Base-by-base conservation (phyloP, 2,113 vertebrate genomes). In the Saimiri boliviensis region DNA sequence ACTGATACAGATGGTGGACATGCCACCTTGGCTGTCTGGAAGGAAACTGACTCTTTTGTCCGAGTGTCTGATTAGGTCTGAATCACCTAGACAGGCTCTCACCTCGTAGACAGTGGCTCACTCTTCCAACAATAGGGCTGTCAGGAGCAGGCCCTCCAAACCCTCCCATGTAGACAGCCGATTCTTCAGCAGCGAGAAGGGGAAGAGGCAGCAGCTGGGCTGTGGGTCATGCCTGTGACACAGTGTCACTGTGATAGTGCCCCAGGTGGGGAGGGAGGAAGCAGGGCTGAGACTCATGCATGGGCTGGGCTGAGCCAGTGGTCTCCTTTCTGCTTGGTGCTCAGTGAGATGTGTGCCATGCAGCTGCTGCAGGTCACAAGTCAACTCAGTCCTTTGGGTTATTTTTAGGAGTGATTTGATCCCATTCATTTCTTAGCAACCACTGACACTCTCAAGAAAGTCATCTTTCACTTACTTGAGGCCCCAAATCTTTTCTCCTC, bases 371-470 rank as follows among this genome's bases (percentile, higher is more conserved):
- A 47, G 96, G 93, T 94, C 91, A 91, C 14, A 23, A 91, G 91
- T 89, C 82, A 56, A 13, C 49, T 80, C 79, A 73, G 90, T 80
- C 97, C 96, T 52, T 93, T 74, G 95, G 96, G 97, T 97, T 98
- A 97, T 98, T 98, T 98, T 98, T 97, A 98, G 97, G 97, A 70
- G 89, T 82, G 82, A 93, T 96, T 82, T 96, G 94, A 97, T 87
- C 95, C 97, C 85, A 19, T 94, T 91, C 1, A 96, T 98, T 98
- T 97, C 98, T 96, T 98, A 98, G 98, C 98, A 98, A 98, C 98
- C 95, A 97, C 25, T 63, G 92, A 94, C 73, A 79, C 77, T 96
- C 77, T 96, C 68, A 71, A 9, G 12, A 97, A 91, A 89, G 63
- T 74, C 70, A 49, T 84, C 82, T 47, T 87, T 97, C 97, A 94